Evolutionary conservation across 2,113 vertebrate species (phyloP).

Genomic region (Potamarius usumacintae): DNA sequence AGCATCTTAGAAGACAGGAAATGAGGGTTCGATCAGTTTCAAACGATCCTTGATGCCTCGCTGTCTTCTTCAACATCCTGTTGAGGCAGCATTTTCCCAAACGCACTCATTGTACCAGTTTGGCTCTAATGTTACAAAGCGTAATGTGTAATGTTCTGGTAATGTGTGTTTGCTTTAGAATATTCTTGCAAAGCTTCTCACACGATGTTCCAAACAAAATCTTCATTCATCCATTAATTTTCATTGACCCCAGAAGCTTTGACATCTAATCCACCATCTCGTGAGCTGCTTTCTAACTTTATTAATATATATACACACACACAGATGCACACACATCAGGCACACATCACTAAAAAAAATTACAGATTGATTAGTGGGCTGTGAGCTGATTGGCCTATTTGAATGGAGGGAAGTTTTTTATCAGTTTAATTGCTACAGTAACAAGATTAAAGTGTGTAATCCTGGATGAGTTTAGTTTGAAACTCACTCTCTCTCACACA

Average conservation of each 20-base stretch:
- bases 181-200: background rate
- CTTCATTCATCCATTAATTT: background rate
- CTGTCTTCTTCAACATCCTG: too few species aligned
- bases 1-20: too few species aligned
- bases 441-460: constrained; percentile 60
- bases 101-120: background rate
- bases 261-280: background rate
- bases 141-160: too few species aligned
- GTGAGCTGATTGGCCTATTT: constrained; percentile 18
- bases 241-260: background rate
- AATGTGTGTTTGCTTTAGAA: background rate
- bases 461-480: constrained; percentile 49
- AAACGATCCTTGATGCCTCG: too few species aligned
- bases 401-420: constrained; percentile 57
- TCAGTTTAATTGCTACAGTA: constrained; percentile 58
- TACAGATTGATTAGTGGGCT: constrained; percentile 44
- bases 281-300: background rate
- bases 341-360: constrained; percentile 33
- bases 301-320: background rate
- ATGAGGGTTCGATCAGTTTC: too few species aligned
- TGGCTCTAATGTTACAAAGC: background rate
- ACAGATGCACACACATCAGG: background rate
- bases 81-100: too few species aligned
- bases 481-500: background rate
- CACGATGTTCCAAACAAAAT: background rate